Percentiles rank a stretch among this genome's conserved stretches.
phyloP scores from a whole-genome alignment of 2,888 invertebrate genomes.

The Drosophila greeni region DNA sequence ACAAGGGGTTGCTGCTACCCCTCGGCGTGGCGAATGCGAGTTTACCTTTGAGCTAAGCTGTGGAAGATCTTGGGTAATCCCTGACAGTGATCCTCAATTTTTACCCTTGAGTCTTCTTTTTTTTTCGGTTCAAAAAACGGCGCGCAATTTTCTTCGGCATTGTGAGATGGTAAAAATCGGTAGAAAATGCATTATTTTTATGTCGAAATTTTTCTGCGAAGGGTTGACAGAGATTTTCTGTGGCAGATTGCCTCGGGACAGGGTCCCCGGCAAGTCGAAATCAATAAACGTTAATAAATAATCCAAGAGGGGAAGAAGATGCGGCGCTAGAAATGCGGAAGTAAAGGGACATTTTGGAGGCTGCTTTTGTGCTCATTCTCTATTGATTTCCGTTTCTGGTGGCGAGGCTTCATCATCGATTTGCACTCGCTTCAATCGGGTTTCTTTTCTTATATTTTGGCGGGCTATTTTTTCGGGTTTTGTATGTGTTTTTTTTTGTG shows the following conservation, averaged over 20 bases:
- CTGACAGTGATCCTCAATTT: conserved; percentile 70
- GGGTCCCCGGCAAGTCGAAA: conserved; percentile 49
- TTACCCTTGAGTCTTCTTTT: conserved; percentile 62
- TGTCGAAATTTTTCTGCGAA: conserved; percentile 44
- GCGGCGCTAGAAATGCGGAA: conserved; percentile 66
- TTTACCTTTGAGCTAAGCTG: conserved; percentile 64
- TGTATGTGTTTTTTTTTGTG: not conserved
- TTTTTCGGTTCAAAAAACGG: conserved; percentile 51
- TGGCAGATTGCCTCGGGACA: conserved; percentile 52
- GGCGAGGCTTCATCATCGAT: conserved; percentile 51
- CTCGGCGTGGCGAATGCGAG: conserved; percentile 26
- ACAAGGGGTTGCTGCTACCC: conserved; percentile 42
- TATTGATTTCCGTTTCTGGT: conserved; percentile 54
- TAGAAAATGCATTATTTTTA: conserved; percentile 58
- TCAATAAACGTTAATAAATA: conserved; percentile 71
- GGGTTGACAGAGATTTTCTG: conserved; percentile 64
- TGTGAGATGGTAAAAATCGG: conserved; percentile 46
- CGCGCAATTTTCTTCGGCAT: conserved; percentile 48
- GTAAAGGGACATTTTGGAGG: conserved; percentile 61
- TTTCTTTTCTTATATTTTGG: conserved; percentile 27
- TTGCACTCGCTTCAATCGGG: conserved; percentile 35
- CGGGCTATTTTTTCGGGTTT: conserved; percentile 27
- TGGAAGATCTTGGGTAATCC: conserved; percentile 68
- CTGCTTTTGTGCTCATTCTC: conserved; percentile 44
- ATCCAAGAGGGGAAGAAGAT: conserved; percentile 43